phyloP scores from a whole-genome alignment of 2,113 vertebrate genomes.

The Periophthalmodon schlosseri region DNA sequence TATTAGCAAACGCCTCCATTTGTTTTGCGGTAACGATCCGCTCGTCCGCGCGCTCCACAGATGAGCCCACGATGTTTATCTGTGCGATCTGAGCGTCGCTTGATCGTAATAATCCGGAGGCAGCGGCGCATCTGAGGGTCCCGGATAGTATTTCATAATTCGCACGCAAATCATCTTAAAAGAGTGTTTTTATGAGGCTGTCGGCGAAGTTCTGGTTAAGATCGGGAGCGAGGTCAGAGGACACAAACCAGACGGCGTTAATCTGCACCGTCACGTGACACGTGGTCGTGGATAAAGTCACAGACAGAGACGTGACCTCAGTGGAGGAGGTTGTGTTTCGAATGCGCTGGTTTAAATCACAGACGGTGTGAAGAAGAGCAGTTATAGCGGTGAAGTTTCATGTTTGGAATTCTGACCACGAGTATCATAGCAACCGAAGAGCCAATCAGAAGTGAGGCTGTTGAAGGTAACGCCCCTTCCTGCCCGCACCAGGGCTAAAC shows the following conservation, averaged over 20 bases:
- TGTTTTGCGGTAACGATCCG: not conserved
- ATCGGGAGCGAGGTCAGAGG: slow-evolving; percentile 7
- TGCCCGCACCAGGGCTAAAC: no score
- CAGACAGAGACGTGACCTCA: not conserved
- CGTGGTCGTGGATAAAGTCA: not conserved
- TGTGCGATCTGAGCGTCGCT: not conserved
- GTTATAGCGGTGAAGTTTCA: no score
- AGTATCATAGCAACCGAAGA: no score
- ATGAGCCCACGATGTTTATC: slow-evolving; percentile 1
- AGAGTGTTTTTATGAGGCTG: not conserved
- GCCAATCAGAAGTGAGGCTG: no score
- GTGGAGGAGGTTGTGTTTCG: not conserved
- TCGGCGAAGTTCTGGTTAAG: not conserved
- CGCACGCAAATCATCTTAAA: slow-evolving; percentile 5
- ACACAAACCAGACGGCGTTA: slow-evolving; percentile 10
- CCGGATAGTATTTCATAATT: not conserved
- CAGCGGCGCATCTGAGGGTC: not conserved
- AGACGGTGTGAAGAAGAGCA: no score
- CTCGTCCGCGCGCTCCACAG: not conserved
- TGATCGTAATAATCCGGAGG: slow-evolving; percentile 14
- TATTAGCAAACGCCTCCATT: not conserved
- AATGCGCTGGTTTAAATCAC: not conserved
- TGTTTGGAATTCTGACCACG: no score
- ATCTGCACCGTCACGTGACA: not conserved
- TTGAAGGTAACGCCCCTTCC: no score